Evolutionary conservation across 2,888 invertebrate genomes (phyloP).

Genomic region (Tenthredo amoena): DNA sequence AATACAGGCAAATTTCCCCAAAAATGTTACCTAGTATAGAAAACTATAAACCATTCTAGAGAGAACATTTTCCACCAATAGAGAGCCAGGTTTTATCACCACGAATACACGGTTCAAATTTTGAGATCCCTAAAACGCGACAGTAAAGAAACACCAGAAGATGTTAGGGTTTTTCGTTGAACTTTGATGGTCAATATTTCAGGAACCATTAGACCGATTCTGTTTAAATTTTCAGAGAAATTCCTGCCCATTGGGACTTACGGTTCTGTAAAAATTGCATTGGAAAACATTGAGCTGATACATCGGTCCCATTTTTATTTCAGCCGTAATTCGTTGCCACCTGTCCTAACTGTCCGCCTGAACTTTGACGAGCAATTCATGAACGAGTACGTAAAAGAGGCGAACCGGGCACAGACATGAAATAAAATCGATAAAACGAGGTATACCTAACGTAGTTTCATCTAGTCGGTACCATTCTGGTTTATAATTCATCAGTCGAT

Average conservation of each 20-base stretch:
- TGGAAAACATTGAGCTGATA: background rate
- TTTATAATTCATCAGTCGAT: conserved; percentile 13
- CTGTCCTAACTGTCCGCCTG: background rate
- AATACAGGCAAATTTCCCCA: background rate
- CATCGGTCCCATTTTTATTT: conserved; percentile 5
- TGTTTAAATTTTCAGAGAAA: background rate
- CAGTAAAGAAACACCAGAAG: background rate
- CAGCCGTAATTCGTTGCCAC: conserved; percentile 14
- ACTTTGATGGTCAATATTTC: background rate
- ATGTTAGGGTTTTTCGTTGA: background rate
- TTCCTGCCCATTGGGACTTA: background rate
- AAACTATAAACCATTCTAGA: background rate
- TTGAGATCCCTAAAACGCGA: background rate
- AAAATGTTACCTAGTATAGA: background rate
- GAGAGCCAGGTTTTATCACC: background rate
- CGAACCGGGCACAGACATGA: background rate
- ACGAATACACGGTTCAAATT: background rate
- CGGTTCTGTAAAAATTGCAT: background rate
- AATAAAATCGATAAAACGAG: background rate
- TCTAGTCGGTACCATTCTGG: background rate
- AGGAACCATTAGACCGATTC: background rate
- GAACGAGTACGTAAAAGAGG: background rate
- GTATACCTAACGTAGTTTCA: background rate
- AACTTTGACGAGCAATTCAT: conserved; percentile 28
- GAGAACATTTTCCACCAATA: no score